A percentile compares a stretch with the other conserved stretches of the same genome.
phyloP scores from a whole-genome alignment of 2,888 invertebrate species.

The Cerceris ruficornis region DNA sequence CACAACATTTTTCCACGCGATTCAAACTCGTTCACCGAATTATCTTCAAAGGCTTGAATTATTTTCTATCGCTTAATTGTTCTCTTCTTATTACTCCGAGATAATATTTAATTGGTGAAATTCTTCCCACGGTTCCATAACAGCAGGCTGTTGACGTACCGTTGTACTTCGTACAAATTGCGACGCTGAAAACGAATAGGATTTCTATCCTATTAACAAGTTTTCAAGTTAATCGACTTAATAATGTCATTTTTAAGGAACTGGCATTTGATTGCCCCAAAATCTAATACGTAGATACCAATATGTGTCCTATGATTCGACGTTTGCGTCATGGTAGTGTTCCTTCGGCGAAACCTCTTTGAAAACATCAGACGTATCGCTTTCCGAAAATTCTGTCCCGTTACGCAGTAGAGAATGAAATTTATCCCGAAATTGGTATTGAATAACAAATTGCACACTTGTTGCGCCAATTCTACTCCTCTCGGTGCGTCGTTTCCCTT shows the following conservation, averaged over 20 bases:
- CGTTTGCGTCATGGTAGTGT: constrained; percentile 79
- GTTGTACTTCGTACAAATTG: constrained; percentile 68
- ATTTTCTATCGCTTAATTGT: no score
- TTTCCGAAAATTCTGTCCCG: constrained; percentile 90
- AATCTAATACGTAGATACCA: constrained; percentile 22
- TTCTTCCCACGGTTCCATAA: constrained; percentile 81
- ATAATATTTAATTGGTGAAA: constrained; percentile 78
- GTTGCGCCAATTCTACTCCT: constrained; percentile 85
- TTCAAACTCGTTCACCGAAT: no score
- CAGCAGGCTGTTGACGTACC: constrained; percentile 72
- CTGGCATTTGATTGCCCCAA: no score
- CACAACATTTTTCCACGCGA: no score
- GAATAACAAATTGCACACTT: constrained; percentile 87
- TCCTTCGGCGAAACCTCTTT: constrained; percentile 57
- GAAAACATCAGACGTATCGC: constrained; percentile 81
- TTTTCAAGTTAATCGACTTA: no score
- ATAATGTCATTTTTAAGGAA: no score
- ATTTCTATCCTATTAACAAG: background rate
- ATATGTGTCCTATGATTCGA: constrained; percentile 58
- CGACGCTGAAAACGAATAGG: constrained; percentile 30
- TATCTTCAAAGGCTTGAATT: no score
- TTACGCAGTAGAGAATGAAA: constrained; percentile 91
- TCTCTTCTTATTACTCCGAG: background rate
- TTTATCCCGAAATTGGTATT: constrained; percentile 93
- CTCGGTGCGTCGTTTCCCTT: constrained; percentile 80